Conservation (phyloP, 2,113 vertebrate species). For the Corapipo altera region DNA sequence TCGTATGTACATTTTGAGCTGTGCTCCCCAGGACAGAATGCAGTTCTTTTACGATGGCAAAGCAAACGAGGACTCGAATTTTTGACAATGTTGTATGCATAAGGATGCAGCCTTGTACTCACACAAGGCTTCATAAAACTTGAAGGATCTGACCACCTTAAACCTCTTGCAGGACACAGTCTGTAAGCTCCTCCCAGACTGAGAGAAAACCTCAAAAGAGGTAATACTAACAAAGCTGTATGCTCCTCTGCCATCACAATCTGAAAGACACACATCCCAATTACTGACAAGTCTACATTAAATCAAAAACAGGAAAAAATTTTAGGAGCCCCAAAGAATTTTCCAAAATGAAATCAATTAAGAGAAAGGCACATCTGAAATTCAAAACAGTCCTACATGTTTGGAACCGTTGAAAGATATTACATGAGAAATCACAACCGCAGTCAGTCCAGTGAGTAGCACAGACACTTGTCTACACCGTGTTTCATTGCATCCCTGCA, state of each 20-base stretch:
- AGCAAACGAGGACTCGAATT: not conserved
- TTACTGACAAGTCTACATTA: not conserved
- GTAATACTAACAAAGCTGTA: not conserved
- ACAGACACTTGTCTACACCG: not conserved
- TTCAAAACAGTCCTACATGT: not conserved
- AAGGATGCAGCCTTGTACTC: not conserved
- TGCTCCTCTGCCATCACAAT: not conserved
- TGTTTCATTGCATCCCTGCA: not conserved
- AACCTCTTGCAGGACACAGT: not conserved
- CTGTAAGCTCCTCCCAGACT: not conserved
- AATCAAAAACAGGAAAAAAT: not conserved
- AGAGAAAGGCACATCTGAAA: conserved; percentile 15
- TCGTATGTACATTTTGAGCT: not conserved
- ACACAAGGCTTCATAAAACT: not conserved
- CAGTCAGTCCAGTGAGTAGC: not conserved
- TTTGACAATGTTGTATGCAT: not conserved
- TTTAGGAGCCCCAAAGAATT: not conserved
- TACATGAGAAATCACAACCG: not conserved
- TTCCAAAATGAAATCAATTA: conserved; percentile 21
- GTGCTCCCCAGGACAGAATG: not conserved
- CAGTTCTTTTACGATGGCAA: not conserved
- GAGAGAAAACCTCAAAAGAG: not conserved
- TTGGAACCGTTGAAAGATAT: not conserved
- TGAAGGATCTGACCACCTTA: not conserved
- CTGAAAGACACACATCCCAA: not conserved